phyloP scores from a whole-genome alignment of 2,113 vertebrate species.

The Tachycineta bicolor region DNA sequence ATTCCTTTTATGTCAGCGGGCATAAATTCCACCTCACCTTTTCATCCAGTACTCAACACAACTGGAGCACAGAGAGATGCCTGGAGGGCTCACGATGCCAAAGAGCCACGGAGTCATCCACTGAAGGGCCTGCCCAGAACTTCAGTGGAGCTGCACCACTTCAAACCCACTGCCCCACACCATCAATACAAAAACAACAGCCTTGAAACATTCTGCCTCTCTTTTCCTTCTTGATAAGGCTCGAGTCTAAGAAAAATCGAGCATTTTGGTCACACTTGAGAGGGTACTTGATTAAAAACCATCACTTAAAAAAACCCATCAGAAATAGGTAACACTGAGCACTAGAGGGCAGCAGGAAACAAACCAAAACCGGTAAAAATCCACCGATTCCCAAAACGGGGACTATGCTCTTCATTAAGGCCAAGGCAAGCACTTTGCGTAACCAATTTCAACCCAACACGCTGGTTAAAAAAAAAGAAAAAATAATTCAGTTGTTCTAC shows the following conservation, averaged over 20 bases:
- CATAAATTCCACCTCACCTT: neutral
- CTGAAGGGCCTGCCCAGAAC: neutral
- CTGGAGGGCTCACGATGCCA: neutral
- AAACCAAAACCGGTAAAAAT: neutral
- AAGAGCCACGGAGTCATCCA: neutral
- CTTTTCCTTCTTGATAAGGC: neutral
- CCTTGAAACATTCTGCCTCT: neutral
- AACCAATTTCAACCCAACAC: neutral
- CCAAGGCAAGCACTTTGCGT: neutral
- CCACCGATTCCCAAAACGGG: neutral
- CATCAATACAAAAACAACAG: neutral
- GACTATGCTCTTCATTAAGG: neutral
- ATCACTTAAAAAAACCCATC: neutral
- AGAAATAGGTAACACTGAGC: neutral
- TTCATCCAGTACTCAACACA: neutral
- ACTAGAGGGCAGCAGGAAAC: conserved; percentile 69
- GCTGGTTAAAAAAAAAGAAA: accelerated
- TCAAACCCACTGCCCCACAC: neutral
- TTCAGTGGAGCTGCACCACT: neutral
- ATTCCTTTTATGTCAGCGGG: neutral
- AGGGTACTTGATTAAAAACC: neutral
- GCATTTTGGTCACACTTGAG: neutral
- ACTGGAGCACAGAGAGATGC: neutral
- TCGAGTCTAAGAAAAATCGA: neutral
- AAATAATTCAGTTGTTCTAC: neutral